Base-by-base conservation (phyloP, 64 coral and sea anemone genomes). In the Pocillopora verrucosa region DNA sequence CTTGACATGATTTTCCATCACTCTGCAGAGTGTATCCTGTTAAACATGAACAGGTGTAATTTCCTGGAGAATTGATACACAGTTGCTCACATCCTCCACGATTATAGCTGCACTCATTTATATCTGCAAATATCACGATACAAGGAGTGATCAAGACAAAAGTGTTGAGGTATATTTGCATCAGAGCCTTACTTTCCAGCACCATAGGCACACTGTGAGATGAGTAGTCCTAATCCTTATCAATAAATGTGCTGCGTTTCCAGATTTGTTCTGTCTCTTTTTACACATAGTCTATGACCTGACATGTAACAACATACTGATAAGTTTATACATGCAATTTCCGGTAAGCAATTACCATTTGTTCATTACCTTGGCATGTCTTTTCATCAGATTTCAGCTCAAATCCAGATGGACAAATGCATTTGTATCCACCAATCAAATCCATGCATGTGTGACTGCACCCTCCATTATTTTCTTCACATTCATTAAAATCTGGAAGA, bases 51-150 rank as follows among this genome's bases (percentile, higher is more conserved):
- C 94, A 95, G 89, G 92, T 95, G 79, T 84, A 95, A 51, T 63
- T 17, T 6, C 94, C 94, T 59, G 75, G 58, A 72, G 74, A 88
- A 75, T 95, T 95, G 34, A 89, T 69, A 24, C 94, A 95, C 13
- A 95, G 34, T 56, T 95, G 94, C 25, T 35, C 80, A 78, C 94
- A 95, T 9, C 80, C 90, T 72, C 94, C 94, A 61, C 65, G 90
- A 79, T 84, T n/a, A 74, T 92, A 92, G 72, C 87, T 88, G 80
- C 94, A 95, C 70, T 95, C 94, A 35, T 95, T 95, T 64, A 95
- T 70, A 76, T 95, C 94, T 95, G 35, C 57, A 87, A 84, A 57
- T 58, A 61, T 15, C 2, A 58, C 4, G 11, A 76, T 36, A 72
- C 0, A 85, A 36, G 20, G 4, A 22, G 60, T 84, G 1, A 56